A percentile compares a stretch with the other conserved stretches of the same genome.
phyloP scores from a whole-genome alignment of 2,888 invertebrate genomes.

The Acrobasis suavella region DNA sequence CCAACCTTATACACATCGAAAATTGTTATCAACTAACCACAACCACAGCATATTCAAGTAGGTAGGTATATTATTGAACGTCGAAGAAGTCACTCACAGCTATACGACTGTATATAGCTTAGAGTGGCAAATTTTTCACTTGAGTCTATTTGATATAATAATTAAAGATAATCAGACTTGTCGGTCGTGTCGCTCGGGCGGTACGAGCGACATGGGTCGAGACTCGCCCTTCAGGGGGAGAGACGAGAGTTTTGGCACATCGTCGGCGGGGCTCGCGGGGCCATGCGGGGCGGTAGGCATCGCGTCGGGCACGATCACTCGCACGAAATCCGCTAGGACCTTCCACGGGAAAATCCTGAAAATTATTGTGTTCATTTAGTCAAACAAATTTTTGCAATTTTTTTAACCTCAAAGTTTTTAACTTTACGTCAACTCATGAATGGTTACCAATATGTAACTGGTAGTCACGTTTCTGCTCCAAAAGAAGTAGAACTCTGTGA shows the following conservation, averaged over 20 bases:
- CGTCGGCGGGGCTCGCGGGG: slow-evolving; percentile 27
- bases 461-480: too few species aligned
- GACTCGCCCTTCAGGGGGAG: slow-evolving; percentile 48
- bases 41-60: slow-evolving; percentile 21
- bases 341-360: slow-evolving; percentile 89
- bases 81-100: slow-evolving; percentile 6
- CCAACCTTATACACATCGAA: background rate
- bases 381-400: too few species aligned
- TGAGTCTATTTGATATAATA: slow-evolving; percentile 1
- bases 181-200: slow-evolving; percentile 68
- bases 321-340: slow-evolving; percentile 85
- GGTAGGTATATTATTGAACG: slow-evolving; percentile 1
- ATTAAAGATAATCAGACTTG: slow-evolving; percentile 45
- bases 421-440: too few species aligned
- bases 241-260: slow-evolving; percentile 23
- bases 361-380: background rate
- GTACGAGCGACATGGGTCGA: slow-evolving; percentile 62
- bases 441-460: too few species aligned
- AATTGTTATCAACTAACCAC: slow-evolving; percentile 23
- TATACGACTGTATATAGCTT: slow-evolving; percentile 19
- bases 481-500: too few species aligned
- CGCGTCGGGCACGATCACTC: slow-evolving; percentile 86
- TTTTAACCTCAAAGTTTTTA: too few species aligned
- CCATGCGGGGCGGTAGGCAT: slow-evolving; percentile 65
- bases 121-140: slow-evolving; percentile 13